Percentiles rank a stretch among this genome's conserved stretches.
Conservation (phyloP, 2,888 invertebrate genomes). For the Dynastes hyllus region DNA sequence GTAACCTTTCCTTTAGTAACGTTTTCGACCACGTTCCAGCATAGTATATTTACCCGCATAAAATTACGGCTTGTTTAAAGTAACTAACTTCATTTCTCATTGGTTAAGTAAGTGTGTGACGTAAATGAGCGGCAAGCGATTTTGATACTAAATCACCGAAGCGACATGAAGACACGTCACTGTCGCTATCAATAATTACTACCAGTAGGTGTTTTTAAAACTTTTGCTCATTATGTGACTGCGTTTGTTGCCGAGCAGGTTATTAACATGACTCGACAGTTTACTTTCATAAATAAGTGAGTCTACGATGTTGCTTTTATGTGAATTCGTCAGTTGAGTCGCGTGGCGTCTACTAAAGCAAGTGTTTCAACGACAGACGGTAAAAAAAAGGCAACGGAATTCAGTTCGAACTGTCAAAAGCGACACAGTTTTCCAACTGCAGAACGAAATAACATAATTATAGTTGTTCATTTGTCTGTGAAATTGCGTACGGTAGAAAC, state of each 20-base stretch:
- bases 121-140: constrained; percentile 45
- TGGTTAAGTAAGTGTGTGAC: constrained; percentile 54
- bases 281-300: constrained; percentile 59
- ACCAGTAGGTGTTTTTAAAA: constrained; percentile 51
- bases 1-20: too few species aligned
- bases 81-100: constrained; percentile 43
- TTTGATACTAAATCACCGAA: constrained; percentile 52
- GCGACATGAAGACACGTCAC: constrained; percentile 42
- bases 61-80: constrained; percentile 25
- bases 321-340: constrained; percentile 30
- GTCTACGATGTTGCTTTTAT: constrained; percentile 24
- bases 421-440: constrained; percentile 17
- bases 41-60: constrained; percentile 8
- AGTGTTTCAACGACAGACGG: constrained; percentile 5
- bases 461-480: neutral
- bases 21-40: too few species aligned
- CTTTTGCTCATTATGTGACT: constrained; percentile 53
- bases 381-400: neutral
- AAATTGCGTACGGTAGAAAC: constrained; percentile 19
- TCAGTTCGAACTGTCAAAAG: constrained; percentile 29
- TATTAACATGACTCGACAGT: constrained; percentile 62
- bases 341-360: constrained; percentile 42
- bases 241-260: constrained; percentile 55
- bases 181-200: constrained; percentile 53
- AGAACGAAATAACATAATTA: neutral